phyloP scores from a whole-genome alignment of 2,113 vertebrate species.

The Sander lucioperca region DNA sequence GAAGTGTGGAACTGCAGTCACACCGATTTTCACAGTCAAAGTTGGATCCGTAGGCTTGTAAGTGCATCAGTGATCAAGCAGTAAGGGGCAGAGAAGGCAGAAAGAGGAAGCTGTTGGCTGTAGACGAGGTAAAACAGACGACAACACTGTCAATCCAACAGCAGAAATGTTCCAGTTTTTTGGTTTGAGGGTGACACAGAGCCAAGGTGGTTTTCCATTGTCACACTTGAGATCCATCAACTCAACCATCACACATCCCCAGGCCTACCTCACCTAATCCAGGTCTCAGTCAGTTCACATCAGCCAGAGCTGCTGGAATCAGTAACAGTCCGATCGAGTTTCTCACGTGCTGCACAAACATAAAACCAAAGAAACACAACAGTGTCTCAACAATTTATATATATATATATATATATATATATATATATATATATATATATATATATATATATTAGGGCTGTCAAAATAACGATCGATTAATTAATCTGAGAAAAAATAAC shows the following conservation, averaged over 20 bases:
- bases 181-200: no score
- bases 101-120: neutral
- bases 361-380: neutral
- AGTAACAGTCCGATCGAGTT: neutral
- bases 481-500: no score
- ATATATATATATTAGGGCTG: no score
- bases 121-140: neutral
- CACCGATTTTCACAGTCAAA: neutral
- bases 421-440: no score
- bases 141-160: neutral
- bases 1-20: constrained; percentile 14
- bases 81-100: neutral
- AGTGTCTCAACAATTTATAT: no score
- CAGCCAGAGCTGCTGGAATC: constrained; percentile 5
- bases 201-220: neutral
- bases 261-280: neutral
- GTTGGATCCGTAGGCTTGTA: neutral
- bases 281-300: constrained; percentile 4
- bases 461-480: no score
- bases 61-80: neutral
- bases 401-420: no score
- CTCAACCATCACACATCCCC: neutral
- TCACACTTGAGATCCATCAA: neutral
- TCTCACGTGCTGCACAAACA: neutral
- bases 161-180: neutral